phyloP scores from a whole-genome alignment of 2,797 vertebrate genomes.

The Morelia viridis region DNA sequence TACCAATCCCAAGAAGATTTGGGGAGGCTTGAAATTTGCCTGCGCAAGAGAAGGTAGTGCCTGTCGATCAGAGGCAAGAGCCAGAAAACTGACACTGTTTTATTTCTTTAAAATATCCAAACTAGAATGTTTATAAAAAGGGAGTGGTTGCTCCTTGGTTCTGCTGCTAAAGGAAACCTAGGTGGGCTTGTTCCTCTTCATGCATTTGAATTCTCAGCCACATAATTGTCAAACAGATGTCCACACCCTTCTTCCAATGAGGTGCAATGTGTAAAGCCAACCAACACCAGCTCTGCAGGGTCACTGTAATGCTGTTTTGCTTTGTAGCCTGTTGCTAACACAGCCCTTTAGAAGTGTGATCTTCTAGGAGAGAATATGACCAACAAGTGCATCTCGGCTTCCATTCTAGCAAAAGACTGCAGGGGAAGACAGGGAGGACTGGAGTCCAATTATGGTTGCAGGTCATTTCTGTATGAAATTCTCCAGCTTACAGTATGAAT shows the following conservation, averaged over 20 bases:
- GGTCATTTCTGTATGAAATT: background rate
- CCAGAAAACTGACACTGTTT: conserved; percentile 26
- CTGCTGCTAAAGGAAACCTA: conserved; percentile 23
- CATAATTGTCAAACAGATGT: background rate
- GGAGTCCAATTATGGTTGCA: background rate
- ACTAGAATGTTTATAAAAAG: background rate
- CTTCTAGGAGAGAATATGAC: background rate
- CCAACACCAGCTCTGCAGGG: background rate
- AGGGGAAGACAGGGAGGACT: background rate
- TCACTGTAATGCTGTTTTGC: background rate
- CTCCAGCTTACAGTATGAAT: background rate
- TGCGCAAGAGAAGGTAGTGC: conserved; percentile 87
- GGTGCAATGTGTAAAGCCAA: no score
- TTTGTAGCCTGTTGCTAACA: background rate
- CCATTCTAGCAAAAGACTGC: background rate
- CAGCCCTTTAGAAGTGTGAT: background rate
- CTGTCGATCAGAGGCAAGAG: conserved; percentile 46
- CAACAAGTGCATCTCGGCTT: no score
- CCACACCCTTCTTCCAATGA: no score
- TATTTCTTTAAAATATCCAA: conserved; percentile 32
- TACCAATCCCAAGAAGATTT: conserved; percentile 91
- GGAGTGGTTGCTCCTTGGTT: background rate
- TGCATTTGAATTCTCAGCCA: background rate
- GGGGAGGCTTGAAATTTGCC: conserved; percentile 82
- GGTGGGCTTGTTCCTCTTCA: background rate